A percentile compares a stretch with the other conserved stretches of the same genome.
Conservation (phyloP, 2,888 invertebrate species). For the Lasioglossum calceatum region DNA sequence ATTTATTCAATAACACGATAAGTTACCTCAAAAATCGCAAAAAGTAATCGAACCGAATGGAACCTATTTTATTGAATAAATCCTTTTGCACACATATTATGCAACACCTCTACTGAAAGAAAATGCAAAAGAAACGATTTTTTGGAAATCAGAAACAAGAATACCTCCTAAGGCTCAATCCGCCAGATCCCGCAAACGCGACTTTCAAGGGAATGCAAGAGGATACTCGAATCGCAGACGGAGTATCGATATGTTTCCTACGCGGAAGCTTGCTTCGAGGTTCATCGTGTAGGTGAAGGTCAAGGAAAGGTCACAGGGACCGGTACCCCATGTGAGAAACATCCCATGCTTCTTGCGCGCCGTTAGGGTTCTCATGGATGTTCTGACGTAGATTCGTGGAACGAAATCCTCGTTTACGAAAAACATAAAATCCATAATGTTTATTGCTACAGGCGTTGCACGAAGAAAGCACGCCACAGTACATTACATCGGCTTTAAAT, state of each 20-base stretch:
- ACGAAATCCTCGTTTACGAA: background rate
- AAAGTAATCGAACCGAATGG: background rate
- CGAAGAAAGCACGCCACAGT: background rate
- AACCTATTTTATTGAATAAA: background rate
- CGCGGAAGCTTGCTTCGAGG: constrained; percentile 58
- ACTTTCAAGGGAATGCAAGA: constrained; percentile 20
- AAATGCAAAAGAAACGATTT: background rate
- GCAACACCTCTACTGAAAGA: background rate
- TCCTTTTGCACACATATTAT: background rate
- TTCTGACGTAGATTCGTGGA: background rate
- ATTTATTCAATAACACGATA: too few species aligned
- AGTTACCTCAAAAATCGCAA: background rate
- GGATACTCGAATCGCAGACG: constrained; percentile 12
- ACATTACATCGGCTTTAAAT: background rate
- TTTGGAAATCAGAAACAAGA: background rate
- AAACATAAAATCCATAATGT: background rate
- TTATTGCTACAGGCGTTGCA: background rate
- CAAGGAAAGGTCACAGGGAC: constrained; percentile 62
- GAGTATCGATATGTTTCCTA: constrained; percentile 57
- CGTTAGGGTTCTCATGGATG: background rate
- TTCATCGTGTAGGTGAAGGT: constrained; percentile 66
- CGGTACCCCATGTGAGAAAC: constrained; percentile 40
- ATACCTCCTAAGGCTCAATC: background rate
- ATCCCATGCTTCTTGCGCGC: constrained; percentile 2
- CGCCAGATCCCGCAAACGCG: constrained; percentile 27